Percentiles rank a stretch among this genome's conserved stretches.
These are phyloP conservation scores for Megalops atlanticus DNA, from an alignment of 2,113 vertebrate species.

Conservation along the genomic window DNA sequence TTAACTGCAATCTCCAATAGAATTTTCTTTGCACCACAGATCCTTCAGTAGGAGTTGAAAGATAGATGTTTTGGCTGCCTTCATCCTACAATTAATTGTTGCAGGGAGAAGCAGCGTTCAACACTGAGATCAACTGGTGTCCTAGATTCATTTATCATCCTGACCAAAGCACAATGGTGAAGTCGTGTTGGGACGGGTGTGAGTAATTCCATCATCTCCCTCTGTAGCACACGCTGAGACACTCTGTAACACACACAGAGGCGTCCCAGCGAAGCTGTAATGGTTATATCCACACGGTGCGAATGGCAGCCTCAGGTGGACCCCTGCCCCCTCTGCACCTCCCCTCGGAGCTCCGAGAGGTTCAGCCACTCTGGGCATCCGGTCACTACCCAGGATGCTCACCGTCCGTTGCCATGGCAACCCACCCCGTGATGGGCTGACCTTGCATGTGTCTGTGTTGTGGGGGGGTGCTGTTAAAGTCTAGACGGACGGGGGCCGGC, in stretches of 20 bases:
- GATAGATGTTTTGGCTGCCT: background rate
- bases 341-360: constrained; percentile 23
- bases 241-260: too few relatives aligned
- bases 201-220: background rate
- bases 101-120: background rate
- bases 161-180: too few relatives aligned
- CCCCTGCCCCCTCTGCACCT: constrained; percentile 10
- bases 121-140: background rate
- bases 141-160: background rate
- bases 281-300: background rate
- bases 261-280: background rate
- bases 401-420: constrained; percentile 59
- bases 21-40: background rate
- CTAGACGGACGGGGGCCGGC: background rate
- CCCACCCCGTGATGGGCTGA: constrained; percentile 49
- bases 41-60: background rate
- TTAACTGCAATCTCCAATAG: background rate
- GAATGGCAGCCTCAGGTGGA: background rate
- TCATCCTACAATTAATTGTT: background rate
- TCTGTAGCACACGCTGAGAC: background rate
- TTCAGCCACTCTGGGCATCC: constrained; percentile 61
- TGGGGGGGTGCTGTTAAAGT: background rate
- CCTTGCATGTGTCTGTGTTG: constrained; percentile 34
- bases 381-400: constrained; percentile 65
- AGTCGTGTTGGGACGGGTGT: background rate